Base-by-base conservation (phyloP, 2,888 invertebrate genomes). In the Sialis lutaria region DNA sequence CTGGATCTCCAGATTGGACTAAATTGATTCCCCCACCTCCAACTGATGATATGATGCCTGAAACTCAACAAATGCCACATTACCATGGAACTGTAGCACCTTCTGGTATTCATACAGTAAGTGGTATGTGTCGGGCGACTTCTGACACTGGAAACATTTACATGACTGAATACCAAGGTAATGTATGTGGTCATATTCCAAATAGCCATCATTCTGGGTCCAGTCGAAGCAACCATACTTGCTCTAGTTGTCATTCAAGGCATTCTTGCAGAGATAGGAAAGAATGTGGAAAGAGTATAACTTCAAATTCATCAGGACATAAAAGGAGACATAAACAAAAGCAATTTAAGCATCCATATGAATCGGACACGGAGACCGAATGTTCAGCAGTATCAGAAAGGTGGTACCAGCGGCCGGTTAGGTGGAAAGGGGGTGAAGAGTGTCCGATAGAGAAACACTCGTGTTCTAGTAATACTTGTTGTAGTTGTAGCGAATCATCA, bases 401-500 rank as follows among this genome's bases (percentile, higher is more conserved):
- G 60, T 58, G 56, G 45, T 60, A 57, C 48, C 59, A 60, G 46
- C 56, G 57, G 46, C 53, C 55, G 37, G 50, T 50, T 41, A 57
- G 57, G 50, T 64, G 64, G 63, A 63, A 63, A n/a, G 63, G 62
- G 42, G 59, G 60, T 10, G 30, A 10, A 6, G 64, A 63, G 48
- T 62, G 59, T 22, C 70, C 69, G 54, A 60, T 59, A 40, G 67
- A 66, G 50, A 59, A 63, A 55, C 64, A 66, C 53, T 63, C 72
- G 59, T 63, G 72, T 64, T 53, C 68, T 58, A 57, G 65, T 49
- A 75, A 76, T 55, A 75, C 75, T 2, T 68, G 68, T 45, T 76
- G 75, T 58, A 75, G 75, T 32, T 77, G 76, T 60, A 74, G 75
- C 57, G 76, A 76, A 55, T 74, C 74, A 10, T 74, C 74, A 43